phyloP scores from a whole-genome alignment of 2,113 vertebrate species.

The Miniopterus natalensis region DNA sequence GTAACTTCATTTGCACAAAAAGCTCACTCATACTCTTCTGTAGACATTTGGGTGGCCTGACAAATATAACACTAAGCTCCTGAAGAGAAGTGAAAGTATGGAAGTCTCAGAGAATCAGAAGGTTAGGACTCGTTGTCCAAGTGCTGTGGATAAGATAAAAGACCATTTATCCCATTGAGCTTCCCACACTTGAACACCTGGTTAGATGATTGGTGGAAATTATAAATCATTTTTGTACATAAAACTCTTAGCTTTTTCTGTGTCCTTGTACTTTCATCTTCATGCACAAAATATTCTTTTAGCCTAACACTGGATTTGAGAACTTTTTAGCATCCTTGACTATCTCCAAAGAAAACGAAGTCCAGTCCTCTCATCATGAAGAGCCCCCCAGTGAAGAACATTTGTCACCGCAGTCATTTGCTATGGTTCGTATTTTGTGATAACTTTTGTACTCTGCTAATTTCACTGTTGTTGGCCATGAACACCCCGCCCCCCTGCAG shows the following conservation, averaged over 20 bases:
- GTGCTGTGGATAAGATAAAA: conserved; percentile 84
- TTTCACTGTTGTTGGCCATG: background rate
- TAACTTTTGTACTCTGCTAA: background rate
- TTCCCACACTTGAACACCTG: conserved; percentile 9
- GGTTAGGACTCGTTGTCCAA: conserved; percentile 75
- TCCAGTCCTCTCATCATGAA: conserved; percentile 80
- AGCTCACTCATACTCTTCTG: conserved; percentile 73
- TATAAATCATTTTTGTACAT: conserved; percentile 18
- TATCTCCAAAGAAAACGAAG: conserved; percentile 90
- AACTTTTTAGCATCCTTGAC: conserved; percentile 94
- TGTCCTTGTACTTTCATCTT: conserved; percentile 24
- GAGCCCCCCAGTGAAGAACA: conserved; percentile 89
- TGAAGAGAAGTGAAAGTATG: conserved; percentile 88
- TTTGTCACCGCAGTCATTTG: conserved; percentile 97
- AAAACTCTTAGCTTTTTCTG: conserved; percentile 44
- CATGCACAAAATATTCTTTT: conserved; percentile 61
- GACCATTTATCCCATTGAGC: conserved; percentile 9
- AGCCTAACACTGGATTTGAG: conserved; percentile 93
- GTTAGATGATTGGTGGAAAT: conserved; percentile 31
- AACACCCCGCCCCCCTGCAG: background rate
- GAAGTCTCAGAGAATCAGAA: conserved; percentile 81
- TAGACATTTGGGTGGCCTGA: conserved; percentile 85
- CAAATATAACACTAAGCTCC: conserved; percentile 87
- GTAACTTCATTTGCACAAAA: conserved; percentile 55
- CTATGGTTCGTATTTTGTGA: conserved; percentile 91